Percentiles rank a stretch among this genome's conserved stretches.
phyloP scores from a whole-genome alignment of 1,140 invertebrate genomes.

The Drosophila subobscura region DNA sequence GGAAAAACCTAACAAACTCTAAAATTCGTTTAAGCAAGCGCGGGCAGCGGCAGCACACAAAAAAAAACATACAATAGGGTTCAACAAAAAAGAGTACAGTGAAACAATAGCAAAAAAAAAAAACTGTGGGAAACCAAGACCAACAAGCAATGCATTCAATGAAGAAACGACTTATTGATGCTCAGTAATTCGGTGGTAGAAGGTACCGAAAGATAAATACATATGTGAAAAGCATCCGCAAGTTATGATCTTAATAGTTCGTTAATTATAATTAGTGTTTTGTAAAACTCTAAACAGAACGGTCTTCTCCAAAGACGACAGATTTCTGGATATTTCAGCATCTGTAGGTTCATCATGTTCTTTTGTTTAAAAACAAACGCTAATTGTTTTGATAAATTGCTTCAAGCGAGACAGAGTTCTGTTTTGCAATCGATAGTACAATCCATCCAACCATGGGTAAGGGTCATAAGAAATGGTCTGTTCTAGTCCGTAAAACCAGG shows the following conservation, averaged over 20 bases:
- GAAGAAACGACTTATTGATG: conserved; percentile 6
- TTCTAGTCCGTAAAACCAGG: not conserved
- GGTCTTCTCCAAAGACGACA: too few species aligned
- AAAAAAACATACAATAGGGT: conserved; percentile 2
- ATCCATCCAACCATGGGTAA: not conserved
- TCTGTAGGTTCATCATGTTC: too few species aligned
- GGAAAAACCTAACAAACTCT: conserved; percentile 48
- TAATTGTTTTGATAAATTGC: too few species aligned
- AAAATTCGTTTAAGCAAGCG: conserved; percentile 62
- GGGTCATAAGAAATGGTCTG: too few species aligned
- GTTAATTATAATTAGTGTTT: too few species aligned
- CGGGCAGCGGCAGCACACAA: conserved; percentile 6
- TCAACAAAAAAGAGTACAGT: not conserved
- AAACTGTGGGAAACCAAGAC: conserved; percentile 6
- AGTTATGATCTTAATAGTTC: not conserved
- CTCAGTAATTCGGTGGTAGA: not conserved
- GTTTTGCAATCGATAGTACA: too few species aligned
- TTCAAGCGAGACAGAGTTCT: too few species aligned
- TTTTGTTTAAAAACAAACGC: too few species aligned
- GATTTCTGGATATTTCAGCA: too few species aligned
- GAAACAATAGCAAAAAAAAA: not conserved
- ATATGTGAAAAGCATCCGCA: not conserved
- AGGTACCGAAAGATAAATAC: not conserved
- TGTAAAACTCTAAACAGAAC: too few species aligned
- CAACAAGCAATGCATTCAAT: not conserved